Conservation (phyloP, 1,140 invertebrate genomes). For the Microplitis demolitor region DNA sequence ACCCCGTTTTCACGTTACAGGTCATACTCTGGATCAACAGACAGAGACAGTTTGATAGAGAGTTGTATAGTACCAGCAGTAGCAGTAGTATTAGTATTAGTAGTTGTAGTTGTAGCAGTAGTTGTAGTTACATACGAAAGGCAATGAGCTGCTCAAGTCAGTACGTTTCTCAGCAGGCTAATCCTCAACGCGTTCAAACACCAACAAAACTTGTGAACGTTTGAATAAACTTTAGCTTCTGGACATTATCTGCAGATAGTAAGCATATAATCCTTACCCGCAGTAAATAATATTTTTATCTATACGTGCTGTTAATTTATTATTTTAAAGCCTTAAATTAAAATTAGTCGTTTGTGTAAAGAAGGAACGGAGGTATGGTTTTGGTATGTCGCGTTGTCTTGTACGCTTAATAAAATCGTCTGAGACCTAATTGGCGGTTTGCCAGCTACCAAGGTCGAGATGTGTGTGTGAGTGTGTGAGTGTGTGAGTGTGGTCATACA, state of each 20-base stretch:
- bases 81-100: too few species aligned
- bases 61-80: background rate
- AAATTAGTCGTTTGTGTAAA: too few species aligned
- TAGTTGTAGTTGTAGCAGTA: too few species aligned
- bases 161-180: constrained; percentile 41
- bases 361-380: background rate
- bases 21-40: constrained; percentile 32
- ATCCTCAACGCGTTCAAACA: constrained; percentile 29
- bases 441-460: constrained; percentile 29
- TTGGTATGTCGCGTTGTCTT: background rate
- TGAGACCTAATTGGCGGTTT: constrained; percentile 40
- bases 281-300: background rate
- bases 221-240: background rate
- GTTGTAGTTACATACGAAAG: background rate
- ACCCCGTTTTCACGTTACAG: constrained; percentile 52
- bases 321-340: background rate
- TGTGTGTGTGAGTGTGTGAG: background rate
- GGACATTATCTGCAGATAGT: background rate
- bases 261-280: background rate
- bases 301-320: background rate
- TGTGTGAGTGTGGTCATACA: background rate
- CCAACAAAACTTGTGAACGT: background rate
- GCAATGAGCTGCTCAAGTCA: constrained; percentile 25
- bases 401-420: constrained; percentile 25
- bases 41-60: background rate